Conservation (phyloP, 1,140 invertebrate species). For the Bombus balteatus region DNA sequence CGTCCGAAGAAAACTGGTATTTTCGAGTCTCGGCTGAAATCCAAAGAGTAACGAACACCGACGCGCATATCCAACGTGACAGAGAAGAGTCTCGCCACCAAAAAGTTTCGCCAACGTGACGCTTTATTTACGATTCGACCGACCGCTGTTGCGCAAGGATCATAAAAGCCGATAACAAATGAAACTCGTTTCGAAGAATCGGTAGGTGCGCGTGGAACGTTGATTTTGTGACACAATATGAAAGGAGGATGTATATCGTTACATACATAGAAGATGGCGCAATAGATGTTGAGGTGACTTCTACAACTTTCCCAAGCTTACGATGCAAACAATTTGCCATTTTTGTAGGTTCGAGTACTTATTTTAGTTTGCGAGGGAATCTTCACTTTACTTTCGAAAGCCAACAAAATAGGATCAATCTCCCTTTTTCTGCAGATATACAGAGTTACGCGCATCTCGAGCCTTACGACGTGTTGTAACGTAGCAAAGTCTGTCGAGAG, state of each 20-base stretch:
- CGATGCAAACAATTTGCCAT: not conserved
- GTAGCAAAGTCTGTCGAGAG: too few species aligned
- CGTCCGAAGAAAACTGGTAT: conserved; percentile 24
- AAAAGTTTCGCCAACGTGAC: conserved; percentile 7
- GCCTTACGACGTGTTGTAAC: too few species aligned
- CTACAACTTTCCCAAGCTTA: too few species aligned
- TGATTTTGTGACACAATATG: not conserved
- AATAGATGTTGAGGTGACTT: not conserved
- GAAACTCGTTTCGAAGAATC: not conserved
- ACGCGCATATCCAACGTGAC: conserved; percentile 19
- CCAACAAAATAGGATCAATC: too few species aligned
- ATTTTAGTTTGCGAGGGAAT: not conserved
- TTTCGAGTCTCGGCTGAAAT: conserved; percentile 41
- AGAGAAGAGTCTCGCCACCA: not conserved
- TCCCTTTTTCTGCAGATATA: too few species aligned
- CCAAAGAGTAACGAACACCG: conserved; percentile 18
- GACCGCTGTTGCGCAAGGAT: not conserved
- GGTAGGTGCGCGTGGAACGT: not conserved
- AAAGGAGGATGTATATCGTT: not conserved
- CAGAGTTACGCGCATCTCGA: too few species aligned
- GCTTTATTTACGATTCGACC: conserved; percentile 2
- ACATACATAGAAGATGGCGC: not conserved
- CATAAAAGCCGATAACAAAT: not conserved
- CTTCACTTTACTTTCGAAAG: too few species aligned
- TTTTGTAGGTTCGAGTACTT: not conserved